Conservation (phyloP, 2,888 invertebrate genomes). For the Dilophus febrilis region DNA sequence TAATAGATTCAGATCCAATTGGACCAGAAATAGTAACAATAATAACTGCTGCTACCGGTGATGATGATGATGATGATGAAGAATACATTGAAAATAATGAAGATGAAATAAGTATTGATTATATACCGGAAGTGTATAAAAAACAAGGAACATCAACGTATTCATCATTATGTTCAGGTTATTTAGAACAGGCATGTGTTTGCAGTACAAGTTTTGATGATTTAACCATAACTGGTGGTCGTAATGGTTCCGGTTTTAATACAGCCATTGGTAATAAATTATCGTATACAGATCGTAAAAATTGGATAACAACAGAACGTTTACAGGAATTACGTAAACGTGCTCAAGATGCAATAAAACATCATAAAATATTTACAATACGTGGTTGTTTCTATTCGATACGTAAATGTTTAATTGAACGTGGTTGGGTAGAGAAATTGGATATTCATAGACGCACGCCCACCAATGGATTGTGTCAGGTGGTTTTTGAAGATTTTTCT, state of each 20-base stretch:
- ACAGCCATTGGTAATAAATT: background rate
- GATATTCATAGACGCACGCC: constrained; percentile 23
- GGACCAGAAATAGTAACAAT: no score
- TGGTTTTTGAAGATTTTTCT: constrained; percentile 30
- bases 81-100: background rate
- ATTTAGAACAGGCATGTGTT: constrained; percentile 7
- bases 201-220: constrained; percentile 8
- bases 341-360: constrained; percentile 46
- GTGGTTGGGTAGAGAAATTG: constrained; percentile 46
- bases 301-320: constrained; percentile 44
- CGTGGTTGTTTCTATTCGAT: constrained; percentile 56
- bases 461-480: constrained; percentile 16
- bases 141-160: constrained; percentile 5
- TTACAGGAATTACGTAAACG: constrained; percentile 44
- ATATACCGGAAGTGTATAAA: constrained; percentile 4
- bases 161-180: constrained; percentile 1
- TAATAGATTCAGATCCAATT: no score
- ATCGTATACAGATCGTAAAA: constrained; percentile 15
- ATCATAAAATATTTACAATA: constrained; percentile 49
- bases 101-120: background rate
- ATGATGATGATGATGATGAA: background rate
- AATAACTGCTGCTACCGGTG: background rate
- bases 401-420: constrained; percentile 44
- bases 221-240: background rate
- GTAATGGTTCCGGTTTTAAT: no score